Conservation (phyloP, 2,888 invertebrate genomes). For the Octonoba sinensis region DNA sequence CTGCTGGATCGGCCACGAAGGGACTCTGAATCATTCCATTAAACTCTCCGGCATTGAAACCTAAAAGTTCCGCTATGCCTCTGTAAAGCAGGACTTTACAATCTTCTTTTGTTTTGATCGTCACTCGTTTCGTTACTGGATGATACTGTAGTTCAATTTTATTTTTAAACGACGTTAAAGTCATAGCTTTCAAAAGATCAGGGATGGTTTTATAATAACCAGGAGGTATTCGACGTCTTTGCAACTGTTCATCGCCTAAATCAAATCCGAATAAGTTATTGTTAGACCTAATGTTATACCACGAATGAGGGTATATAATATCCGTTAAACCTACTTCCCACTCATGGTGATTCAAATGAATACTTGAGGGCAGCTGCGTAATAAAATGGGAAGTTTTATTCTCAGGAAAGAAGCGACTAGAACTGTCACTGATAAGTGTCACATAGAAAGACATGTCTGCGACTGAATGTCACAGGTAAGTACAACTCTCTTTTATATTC, state of each 20-base stretch:
- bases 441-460: conserved; percentile 61
- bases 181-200: background rate
- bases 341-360: too few species aligned
- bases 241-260: background rate
- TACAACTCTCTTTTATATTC: conserved; percentile 1
- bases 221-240: background rate
- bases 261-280: background rate
- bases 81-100: too few species aligned
- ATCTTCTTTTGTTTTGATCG: background rate
- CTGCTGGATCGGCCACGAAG: too few species aligned
- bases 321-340: too few species aligned
- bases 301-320: too few species aligned
- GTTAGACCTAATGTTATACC: conserved; percentile 16
- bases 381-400: too few species aligned
- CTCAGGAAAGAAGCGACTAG: conserved; percentile 67
- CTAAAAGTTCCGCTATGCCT: conserved; percentile 23
- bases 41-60: background rate
- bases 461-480: background rate
- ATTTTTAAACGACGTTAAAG: background rate
- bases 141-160: background rate
- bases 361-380: too few species aligned
- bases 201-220: background rate
- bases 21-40: background rate
- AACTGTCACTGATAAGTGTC: too few species aligned
- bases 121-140: background rate